phyloP scores from a whole-genome alignment of 2,113 vertebrate genomes.

The Peromyscus leucopus region DNA sequence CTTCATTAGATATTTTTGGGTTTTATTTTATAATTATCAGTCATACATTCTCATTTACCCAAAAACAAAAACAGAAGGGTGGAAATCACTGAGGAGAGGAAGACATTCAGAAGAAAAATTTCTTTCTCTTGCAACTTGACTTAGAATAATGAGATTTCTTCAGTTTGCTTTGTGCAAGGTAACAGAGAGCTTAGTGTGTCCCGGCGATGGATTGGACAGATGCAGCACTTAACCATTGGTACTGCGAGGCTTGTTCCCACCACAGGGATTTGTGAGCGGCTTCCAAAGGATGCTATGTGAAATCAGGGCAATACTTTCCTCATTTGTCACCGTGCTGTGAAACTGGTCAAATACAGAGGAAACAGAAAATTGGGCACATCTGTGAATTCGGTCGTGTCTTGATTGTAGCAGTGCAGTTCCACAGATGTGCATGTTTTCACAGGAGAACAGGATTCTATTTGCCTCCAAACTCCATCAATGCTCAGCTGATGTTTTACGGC shows the following conservation, averaged over 20 bases:
- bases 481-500: conserved; percentile 72
- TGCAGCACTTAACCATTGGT: conserved; percentile 62
- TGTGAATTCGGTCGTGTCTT: conserved; percentile 78
- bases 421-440: conserved; percentile 79
- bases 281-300: conserved; percentile 57
- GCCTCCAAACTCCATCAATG: conserved; percentile 70
- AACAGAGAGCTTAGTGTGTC: conserved; percentile 75
- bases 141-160: conserved; percentile 71
- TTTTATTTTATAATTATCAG: conserved; percentile 58
- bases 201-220: conserved; percentile 75
- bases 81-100: conserved; percentile 26
- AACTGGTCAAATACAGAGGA: conserved; percentile 80
- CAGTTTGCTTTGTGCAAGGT: conserved; percentile 48
- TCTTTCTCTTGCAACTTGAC: conserved; percentile 54
- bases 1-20: not conserved
- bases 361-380: conserved; percentile 80
- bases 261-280: conserved; percentile 56
- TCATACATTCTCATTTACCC: not conserved
- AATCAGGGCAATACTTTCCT: conserved; percentile 69
- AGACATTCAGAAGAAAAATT: not conserved
- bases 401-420: conserved; percentile 68
- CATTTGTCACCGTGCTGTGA: conserved; percentile 75
- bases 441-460: conserved; percentile 74
- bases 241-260: conserved; percentile 66
- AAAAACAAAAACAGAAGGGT: conserved; percentile 47